Base-by-base conservation (phyloP, 2,888 invertebrate species). In the Euzophera pinguis region DNA sequence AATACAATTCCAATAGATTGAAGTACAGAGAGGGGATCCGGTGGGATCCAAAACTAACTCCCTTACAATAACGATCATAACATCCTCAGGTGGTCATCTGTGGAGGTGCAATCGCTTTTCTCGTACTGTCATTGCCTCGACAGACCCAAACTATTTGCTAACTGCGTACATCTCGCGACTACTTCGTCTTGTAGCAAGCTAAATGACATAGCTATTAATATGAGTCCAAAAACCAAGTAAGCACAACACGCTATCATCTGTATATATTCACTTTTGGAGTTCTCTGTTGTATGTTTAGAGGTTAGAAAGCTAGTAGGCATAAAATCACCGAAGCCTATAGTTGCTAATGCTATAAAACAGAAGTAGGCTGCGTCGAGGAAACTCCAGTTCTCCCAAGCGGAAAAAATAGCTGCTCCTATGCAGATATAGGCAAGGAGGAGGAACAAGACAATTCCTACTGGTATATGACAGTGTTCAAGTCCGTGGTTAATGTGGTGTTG, bases 191-290 rank as follows among this genome's bases (percentile, higher is more conserved):
- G 96, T 53, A 96, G 92, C 55, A 96, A 91, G 78, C 95, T 95
- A 71, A 96, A 96, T 52, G 95, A 95, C 95, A 95, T 96, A 8
- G 96, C 96, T 67, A 96, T 94, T 54, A 96, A 88, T 55, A 96
- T 94, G 10, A 96, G 90, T 27, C 96, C 96, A 56, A 96, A 90
- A 58, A 96, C 91, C 59, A 96, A 85, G 76, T 96, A 96, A 9
- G 94, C 92, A 81, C 95, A 95, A 71, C 95, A 95, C 45, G 95
- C 95, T 56, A 95, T 93, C 75, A 96, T 90, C 73, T 95, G 95
- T 48, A 95, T 83, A 65, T 94, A 94, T 64, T 93, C 93, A 67
- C 84, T 89, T 71, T 68, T 88, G 0, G 88, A 78, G 52, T 66
- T 84, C 34, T 89, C 89, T 9, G 84, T 70, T 29, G 64, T 88